These are phyloP conservation scores for Candoia aspera DNA, from an alignment of 2,113 vertebrate genomes.

Conservation along the genomic window DNA sequence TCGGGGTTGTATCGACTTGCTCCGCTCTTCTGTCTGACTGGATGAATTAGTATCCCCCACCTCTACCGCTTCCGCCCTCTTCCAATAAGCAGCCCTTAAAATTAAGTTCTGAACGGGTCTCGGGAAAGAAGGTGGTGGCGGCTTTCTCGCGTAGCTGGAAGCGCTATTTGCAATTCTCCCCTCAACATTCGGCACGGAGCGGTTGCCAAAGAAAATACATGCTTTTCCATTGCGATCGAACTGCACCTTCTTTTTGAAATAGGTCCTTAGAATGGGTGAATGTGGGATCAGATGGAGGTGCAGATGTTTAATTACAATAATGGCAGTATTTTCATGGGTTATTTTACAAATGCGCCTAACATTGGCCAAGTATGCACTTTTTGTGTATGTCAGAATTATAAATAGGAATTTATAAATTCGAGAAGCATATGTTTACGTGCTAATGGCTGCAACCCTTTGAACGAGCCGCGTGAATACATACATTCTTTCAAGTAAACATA, in stretches of 20 bases:
- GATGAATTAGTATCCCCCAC: neutral
- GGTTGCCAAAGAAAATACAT: slow-evolving; percentile 51
- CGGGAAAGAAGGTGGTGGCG: neutral
- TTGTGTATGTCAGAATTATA: too few species aligned
- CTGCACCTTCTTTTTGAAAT: neutral
- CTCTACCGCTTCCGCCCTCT: neutral
- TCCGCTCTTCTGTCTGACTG: neutral
- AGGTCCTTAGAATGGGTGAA: neutral
- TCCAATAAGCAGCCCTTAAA: neutral
- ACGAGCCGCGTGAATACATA: neutral
- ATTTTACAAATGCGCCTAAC: neutral
- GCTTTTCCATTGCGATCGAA: neutral
- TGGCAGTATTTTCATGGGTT: neutral
- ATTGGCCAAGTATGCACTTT: neutral
- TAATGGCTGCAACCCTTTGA: neutral
- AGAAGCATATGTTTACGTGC: neutral
- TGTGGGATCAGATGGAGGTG: neutral
- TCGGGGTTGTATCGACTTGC: neutral
- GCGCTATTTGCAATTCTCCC: slow-evolving; percentile 29
- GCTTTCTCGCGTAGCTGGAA: slow-evolving; percentile 45
- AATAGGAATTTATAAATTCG: neutral
- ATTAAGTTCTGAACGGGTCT: neutral
- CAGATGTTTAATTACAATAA: neutral
- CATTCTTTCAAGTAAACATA: neutral
- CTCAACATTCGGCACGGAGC: slow-evolving; percentile 52